These are phyloP conservation scores for Micrasema longulum DNA, from an alignment of 1,140 invertebrate genomes.

Conservation along the genomic window DNA sequence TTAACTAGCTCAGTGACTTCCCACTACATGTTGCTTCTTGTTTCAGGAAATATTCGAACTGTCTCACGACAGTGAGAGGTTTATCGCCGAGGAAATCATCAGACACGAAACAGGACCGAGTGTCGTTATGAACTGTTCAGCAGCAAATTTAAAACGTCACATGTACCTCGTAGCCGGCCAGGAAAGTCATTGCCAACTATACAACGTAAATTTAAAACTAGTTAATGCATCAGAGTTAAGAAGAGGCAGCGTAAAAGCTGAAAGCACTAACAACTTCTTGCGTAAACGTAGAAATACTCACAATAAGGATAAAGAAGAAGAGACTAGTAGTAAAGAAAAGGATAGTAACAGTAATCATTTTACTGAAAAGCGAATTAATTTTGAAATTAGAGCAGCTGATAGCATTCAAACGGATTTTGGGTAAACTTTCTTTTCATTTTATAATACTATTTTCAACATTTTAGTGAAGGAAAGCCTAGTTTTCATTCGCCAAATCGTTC, in stretches of 20 bases:
- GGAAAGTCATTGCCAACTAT: conserved; percentile 92
- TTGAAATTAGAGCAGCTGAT: conserved; percentile 78
- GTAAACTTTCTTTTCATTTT: too few species aligned
- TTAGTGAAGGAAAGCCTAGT: too few species aligned
- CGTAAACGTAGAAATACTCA: conserved; percentile 59
- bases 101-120: conserved; percentile 88
- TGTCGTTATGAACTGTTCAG: conserved; percentile 92
- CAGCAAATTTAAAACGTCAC: conserved; percentile 69
- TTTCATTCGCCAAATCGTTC: too few species aligned
- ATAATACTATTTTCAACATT: too few species aligned
- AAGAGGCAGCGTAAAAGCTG: conserved; percentile 64
- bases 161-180: conserved; percentile 89
- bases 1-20: not conserved
- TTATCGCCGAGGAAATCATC: conserved; percentile 87
- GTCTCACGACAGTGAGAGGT: conserved; percentile 82
- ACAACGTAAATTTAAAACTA: conserved; percentile 82
- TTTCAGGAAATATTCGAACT: conserved; percentile 91
- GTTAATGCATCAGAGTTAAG: conserved; percentile 66
- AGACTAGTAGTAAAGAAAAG: conserved; percentile 60
- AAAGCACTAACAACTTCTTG: conserved; percentile 61
- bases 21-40: conserved; percentile 22
- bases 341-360: conserved; percentile 64
- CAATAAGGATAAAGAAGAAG: conserved; percentile 63
- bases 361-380: conserved; percentile 74
- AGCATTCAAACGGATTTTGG: conserved; percentile 86